Base-by-base conservation (phyloP, 2,113 vertebrate genomes). In the Leucosticte australis region DNA sequence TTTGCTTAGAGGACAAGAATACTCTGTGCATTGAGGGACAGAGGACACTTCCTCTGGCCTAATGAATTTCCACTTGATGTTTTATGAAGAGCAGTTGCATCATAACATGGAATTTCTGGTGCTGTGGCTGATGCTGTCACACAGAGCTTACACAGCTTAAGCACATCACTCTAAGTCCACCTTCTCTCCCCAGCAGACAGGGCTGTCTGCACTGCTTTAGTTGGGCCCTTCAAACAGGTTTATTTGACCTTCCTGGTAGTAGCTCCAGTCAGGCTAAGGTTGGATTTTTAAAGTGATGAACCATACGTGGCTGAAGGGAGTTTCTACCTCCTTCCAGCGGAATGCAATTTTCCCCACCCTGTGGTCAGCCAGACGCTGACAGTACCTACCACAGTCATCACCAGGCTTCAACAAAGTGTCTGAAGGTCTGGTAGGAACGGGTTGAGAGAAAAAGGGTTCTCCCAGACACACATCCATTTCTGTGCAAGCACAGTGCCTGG, bases 311-410 rank as follows among this genome's bases (percentile, higher is more conserved):
- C 44, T 64, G 7, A 37, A 84, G 37, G 52, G n/a, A 71, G 8
- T 46, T 83, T 87, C 69, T 52, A 15, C 28, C 26, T 76, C 39
- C 74, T 89, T 55, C 33, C 15, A 87, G n/a, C 21, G 37, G 44
- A 11, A 31, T 1, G 4, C 0, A 0, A 41, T 76, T 76, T 73
- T 44, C 11, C 4, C 10, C 6, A 3, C 3, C 1, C 44, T 12
- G 7, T 55, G 59, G 62, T 76, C 80, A 70, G 56, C 23, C 22
- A 44, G 55, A 35, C 3, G 4, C 70, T 95, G 74, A 24, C n/a
- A 57, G 53, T 39, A 55, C 39, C 57, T 49, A 46, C 60, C 81
- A 62, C 12, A 47, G 56, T 21, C 10, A 5, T 35, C 57, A 24
- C 2, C 19, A 11, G 42, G 37, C 56, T 83, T 64, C 70, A 91